Conservation (phyloP, 2,888 invertebrate species). For the Trichopria drosophilae region DNA sequence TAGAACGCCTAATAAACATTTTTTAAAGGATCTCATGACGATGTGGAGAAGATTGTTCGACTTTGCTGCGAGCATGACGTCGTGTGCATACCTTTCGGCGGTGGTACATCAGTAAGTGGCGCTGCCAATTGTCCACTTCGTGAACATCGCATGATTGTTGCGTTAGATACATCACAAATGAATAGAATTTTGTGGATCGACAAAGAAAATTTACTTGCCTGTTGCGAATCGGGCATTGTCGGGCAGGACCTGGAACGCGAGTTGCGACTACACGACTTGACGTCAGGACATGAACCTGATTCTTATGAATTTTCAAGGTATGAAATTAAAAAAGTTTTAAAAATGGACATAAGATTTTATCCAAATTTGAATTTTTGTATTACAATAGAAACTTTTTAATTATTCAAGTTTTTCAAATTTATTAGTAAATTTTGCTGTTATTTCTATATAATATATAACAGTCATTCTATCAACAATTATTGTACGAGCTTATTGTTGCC, state of each 20-base stretch:
- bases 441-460: not conserved
- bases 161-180: constrained; percentile 94
- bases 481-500: too few species aligned
- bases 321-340: not conserved
- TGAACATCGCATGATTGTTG: constrained; percentile 81
- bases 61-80: constrained; percentile 74
- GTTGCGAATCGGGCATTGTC: constrained; percentile 87
- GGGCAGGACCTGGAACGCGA: constrained; percentile 93
- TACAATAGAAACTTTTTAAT: too few species aligned
- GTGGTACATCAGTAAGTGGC: constrained; percentile 91
- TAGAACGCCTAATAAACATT: not conserved
- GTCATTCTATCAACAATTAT: too few species aligned
- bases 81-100: constrained; percentile 91
- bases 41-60: constrained; percentile 79
- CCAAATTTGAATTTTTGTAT: too few species aligned
- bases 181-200: constrained; percentile 94
- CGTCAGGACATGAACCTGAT: constrained; percentile 97
- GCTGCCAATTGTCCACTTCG: constrained; percentile 80
- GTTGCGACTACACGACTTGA: constrained; percentile 75
- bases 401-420: too few species aligned
- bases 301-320: constrained; percentile 92
- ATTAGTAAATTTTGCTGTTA: not conserved
- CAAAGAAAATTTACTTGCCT: constrained; percentile 76
- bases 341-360: too few species aligned
- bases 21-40: constrained; percentile 69